A percentile compares a stretch with the other conserved stretches of the same genome.
phyloP scores from a whole-genome alignment of 2,888 invertebrate genomes.

The Yponomeuta malinellus region DNA sequence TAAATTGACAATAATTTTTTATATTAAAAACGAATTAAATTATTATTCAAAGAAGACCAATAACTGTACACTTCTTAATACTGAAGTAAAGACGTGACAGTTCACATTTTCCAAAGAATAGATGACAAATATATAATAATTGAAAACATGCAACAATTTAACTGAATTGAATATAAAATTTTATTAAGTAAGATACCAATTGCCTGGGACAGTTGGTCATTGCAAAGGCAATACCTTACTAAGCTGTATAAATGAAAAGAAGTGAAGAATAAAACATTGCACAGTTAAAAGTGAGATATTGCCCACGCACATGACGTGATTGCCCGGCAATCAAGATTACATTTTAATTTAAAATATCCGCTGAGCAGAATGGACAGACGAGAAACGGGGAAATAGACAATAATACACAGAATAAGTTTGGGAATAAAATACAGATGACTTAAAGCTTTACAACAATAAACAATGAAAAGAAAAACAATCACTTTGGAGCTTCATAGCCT shows the following conservation, averaged over 20 bases:
- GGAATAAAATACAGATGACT: slow-evolving; percentile 15
- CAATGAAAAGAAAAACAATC: slow-evolving; percentile 22
- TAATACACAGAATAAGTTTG: not conserved
- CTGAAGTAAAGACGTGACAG: slow-evolving; percentile 57
- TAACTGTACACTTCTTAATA: slow-evolving; percentile 44
- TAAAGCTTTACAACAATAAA: slow-evolving; percentile 18
- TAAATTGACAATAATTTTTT: not conserved
- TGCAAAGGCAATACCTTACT: not conserved
- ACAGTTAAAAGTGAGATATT: not conserved
- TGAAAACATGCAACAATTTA: not conserved
- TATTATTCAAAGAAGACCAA: not conserved
- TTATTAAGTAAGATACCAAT: too few relatives aligned
- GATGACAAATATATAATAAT: slow-evolving; percentile 7
- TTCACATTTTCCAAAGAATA: slow-evolving; percentile 19
- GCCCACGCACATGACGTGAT: not conserved
- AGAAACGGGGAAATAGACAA: not conserved
- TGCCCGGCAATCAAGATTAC: not conserved
- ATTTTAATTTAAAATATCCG: not conserved
- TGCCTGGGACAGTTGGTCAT: not conserved
- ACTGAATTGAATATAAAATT: not conserved
- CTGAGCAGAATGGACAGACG: not conserved
- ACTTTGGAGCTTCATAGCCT: slow-evolving; percentile 70
- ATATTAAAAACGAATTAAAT: not conserved
- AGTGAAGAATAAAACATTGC: not conserved
- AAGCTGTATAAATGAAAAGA: not conserved